Percentiles rank a stretch among this genome's conserved stretches.
phyloP scores from a whole-genome alignment of 2,888 invertebrate species.

The Bembecia ichneumoniformis region DNA sequence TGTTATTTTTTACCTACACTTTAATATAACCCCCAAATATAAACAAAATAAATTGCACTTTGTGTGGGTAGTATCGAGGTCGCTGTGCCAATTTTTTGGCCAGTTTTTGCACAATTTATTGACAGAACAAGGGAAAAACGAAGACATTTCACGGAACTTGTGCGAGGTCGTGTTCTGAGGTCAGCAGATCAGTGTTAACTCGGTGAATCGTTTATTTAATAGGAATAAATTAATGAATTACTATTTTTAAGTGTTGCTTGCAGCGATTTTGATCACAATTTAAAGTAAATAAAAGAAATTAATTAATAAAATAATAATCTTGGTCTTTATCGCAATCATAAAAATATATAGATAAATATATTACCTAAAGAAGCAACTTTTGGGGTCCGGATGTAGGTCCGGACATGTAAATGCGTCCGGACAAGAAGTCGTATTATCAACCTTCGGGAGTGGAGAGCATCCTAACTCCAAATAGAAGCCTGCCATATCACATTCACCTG shows the following conservation, averaged over 20 bases:
- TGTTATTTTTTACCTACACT: too few species aligned
- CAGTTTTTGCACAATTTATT: conserved; percentile 8
- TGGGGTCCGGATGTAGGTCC: conserved; percentile 48
- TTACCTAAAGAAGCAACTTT: conserved; percentile 52
- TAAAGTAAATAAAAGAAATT: too few species aligned
- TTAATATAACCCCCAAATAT: too few species aligned
- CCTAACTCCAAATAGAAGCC: conserved; percentile 55
- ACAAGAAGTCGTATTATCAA: conserved; percentile 35
- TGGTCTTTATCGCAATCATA: too few species aligned
- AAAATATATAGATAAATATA: neutral
- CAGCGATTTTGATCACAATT: too few species aligned
- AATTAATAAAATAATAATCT: too few species aligned
- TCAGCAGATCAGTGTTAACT: neutral
- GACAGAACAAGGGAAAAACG: conserved; percentile 11
- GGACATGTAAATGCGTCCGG: conserved; percentile 50
- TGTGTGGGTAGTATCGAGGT: neutral
- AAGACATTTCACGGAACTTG: conserved; percentile 12
- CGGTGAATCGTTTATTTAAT: too few species aligned
- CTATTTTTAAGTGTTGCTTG: too few species aligned
- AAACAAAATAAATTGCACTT: too few species aligned
- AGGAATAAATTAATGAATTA: too few species aligned
- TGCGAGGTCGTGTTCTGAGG: conserved; percentile 16
- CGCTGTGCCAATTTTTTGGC: neutral
- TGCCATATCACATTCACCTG: conserved; percentile 48
- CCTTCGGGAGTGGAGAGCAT: conserved; percentile 31